A percentile compares a stretch with the other conserved stretches of the same genome.
Evolutionary conservation across 2,113 vertebrate species (phyloP).

Genomic region (Gasterosteus nipponicus): DNA sequence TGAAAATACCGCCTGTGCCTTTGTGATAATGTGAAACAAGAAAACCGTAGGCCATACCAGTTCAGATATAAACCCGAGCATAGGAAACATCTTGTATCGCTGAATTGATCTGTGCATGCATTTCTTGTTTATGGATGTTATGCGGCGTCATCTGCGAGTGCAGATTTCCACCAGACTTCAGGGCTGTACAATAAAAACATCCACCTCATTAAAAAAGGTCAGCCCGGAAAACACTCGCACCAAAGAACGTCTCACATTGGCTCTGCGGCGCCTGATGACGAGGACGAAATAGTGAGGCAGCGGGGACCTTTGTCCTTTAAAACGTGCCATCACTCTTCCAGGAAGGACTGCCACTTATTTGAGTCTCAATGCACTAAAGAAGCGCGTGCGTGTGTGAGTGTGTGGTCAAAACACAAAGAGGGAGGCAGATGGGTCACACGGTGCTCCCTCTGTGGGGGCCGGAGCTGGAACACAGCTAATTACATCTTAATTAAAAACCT

Average conservation of each 20-base stretch:
- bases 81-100: conserved; percentile 10
- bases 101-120: neutral
- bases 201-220: neutral
- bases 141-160: neutral
- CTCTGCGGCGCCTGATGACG: neutral
- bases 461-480: conserved; percentile 66
- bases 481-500: conserved; percentile 77
- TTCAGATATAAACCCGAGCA: conserved; percentile 18
- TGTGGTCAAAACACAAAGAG: conserved; percentile 33
- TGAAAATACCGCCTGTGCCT: conserved; percentile 19
- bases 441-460: conserved; percentile 55
- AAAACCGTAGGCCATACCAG: conserved; percentile 14
- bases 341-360: conserved; percentile 53
- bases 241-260: neutral
- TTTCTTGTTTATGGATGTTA: conserved; percentile 4
- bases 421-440: conserved; percentile 71
- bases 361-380: conserved; percentile 49
- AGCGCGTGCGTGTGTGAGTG: conserved; percentile 12
- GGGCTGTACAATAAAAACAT: conserved; percentile 1
- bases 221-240: neutral
- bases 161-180: neutral
- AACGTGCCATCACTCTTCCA: conserved; percentile 44
- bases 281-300: conserved; percentile 20
- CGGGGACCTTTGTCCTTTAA: conserved; percentile 50
- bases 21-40: conserved; percentile 9